phyloP scores from a whole-genome alignment of 1,140 invertebrate genomes.

The Uloborus diversus region DNA sequence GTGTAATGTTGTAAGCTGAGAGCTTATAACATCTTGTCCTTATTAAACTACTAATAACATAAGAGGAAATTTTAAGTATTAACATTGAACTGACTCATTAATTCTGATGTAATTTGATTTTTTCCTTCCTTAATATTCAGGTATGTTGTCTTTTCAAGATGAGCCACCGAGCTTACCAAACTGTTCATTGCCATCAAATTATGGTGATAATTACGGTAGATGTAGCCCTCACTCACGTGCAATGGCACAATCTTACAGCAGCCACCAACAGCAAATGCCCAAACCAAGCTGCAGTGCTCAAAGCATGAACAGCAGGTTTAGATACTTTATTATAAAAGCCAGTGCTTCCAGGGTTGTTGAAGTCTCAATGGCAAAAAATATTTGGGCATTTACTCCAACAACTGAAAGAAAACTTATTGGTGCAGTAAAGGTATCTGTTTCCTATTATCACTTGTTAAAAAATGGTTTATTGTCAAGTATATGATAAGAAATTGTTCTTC shows the following conservation, averaged over 20 bases:
- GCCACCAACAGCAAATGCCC: slow-evolving; percentile 6
- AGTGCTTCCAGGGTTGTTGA: slow-evolving; percentile 67
- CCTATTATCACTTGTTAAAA: no score
- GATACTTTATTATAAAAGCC: slow-evolving; percentile 69
- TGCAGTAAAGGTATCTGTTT: slow-evolving; percentile 68
- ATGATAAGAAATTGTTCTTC: no score
- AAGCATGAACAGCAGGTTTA: slow-evolving; percentile 37
- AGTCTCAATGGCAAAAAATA: slow-evolving; percentile 64
- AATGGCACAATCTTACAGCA: slow-evolving; percentile 28
- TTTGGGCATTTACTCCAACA: slow-evolving; percentile 67
- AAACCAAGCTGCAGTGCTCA: no score
- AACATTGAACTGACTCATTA: no score
- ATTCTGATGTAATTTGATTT: no score
- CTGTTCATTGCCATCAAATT: slow-evolving; percentile 32
- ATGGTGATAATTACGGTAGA: slow-evolving; percentile 58
- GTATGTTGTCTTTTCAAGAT: slow-evolving; percentile 51
- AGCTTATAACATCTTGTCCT: no score
- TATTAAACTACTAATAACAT: no score
- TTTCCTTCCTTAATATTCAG: no score
- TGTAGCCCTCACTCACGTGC: slow-evolving; percentile 63
- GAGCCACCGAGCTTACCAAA: slow-evolving; percentile 57
- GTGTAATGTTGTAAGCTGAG: no score
- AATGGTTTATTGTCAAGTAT: no score
- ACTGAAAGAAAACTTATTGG: slow-evolving; percentile 68
- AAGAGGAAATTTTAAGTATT: no score